Evolutionary conservation across 2,113 vertebrate genomes (phyloP).

Genomic region (Illadopsis cleaveri): DNA sequence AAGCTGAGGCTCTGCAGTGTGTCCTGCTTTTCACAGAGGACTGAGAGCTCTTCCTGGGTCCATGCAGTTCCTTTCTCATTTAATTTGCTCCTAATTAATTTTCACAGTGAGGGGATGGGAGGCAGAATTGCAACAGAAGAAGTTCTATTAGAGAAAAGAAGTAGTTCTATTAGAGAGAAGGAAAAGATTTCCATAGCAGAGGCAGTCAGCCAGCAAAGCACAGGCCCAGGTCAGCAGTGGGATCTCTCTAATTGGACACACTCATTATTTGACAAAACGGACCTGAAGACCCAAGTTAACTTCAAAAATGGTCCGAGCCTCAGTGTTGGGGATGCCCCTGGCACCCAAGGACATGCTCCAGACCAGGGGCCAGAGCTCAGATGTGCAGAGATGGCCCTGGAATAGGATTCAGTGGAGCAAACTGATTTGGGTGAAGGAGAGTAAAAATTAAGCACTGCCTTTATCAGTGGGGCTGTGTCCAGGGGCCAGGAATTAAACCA

Average conservation of each 20-base stretch:
- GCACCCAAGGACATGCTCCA: background rate
- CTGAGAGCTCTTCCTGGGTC: background rate
- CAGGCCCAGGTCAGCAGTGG: background rate
- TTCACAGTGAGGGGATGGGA: background rate
- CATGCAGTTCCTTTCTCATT: background rate
- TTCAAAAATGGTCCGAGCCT: background rate
- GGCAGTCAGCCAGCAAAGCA: background rate
- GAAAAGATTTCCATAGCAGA: background rate
- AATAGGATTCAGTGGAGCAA: background rate
- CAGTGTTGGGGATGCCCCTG: background rate
- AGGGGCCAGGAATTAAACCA: conserved; percentile 24
- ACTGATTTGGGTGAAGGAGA: background rate
- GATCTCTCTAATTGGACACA: background rate
- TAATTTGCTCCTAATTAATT: conserved; percentile 10
- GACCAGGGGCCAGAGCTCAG: background rate
- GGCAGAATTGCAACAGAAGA: background rate
- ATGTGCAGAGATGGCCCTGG: background rate
- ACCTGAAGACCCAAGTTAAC: background rate
- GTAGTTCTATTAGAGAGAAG: background rate
- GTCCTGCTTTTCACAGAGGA: background rate
- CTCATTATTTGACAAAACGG: background rate
- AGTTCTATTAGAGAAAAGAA: background rate
- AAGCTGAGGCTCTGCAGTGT: background rate
- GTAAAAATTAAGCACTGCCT: background rate
- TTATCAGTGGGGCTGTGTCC: background rate